Percentiles rank a stretch among this genome's conserved stretches.
These are phyloP conservation scores for Malurus elegans DNA, from an alignment of 2,113 vertebrate species.

Conservation along the genomic window DNA sequence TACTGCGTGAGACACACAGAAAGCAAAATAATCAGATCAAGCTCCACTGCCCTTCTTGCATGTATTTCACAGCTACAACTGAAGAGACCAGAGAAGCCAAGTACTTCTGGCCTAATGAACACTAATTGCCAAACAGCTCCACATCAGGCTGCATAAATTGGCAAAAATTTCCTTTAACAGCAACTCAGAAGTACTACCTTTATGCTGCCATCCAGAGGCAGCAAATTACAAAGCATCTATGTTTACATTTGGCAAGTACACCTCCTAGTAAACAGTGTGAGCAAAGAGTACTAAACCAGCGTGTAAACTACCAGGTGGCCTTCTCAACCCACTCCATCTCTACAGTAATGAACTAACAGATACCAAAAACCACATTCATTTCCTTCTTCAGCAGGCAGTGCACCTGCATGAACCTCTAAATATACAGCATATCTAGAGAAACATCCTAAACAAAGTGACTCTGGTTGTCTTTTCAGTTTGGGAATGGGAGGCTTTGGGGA, in stretches of 20 bases:
- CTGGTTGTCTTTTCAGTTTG: not conserved
- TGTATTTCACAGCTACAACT: not conserved
- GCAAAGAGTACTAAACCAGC: not conserved
- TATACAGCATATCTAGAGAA: not conserved
- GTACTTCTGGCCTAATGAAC: not conserved
- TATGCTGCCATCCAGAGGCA: not conserved
- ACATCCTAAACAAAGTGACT: not conserved
- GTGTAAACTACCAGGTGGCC: not conserved
- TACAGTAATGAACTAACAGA: not conserved
- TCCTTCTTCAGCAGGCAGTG: not conserved
- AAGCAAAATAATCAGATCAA: not conserved
- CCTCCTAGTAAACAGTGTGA: not conserved
- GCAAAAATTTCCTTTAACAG: not conserved
- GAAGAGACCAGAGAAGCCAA: not conserved
- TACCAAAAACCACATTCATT: not conserved
- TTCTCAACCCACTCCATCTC: not conserved
- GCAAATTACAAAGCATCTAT: not conserved
- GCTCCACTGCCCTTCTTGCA: not conserved
- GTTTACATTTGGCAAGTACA: not conserved
- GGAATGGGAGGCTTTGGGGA: not conserved
- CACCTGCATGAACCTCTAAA: not conserved
- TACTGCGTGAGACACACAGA: not conserved
- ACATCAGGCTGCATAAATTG: not conserved
- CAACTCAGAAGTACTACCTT: not conserved
- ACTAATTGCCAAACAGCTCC: not conserved